Base-by-base conservation (phyloP, 2,113 vertebrate genomes). In the Corynorhinus townsendii region DNA sequence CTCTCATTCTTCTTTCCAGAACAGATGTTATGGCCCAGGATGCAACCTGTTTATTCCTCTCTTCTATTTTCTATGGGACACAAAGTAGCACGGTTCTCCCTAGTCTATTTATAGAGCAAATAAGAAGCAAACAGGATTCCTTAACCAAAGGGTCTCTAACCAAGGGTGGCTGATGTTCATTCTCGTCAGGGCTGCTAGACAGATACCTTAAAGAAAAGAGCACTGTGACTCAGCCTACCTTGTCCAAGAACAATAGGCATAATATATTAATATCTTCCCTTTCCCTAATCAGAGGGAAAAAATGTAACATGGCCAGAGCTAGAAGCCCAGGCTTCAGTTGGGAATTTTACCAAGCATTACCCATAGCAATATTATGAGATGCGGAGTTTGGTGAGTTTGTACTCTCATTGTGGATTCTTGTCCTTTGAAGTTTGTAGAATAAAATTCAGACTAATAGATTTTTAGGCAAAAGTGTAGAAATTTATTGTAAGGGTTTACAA, bases 31-130 rank as follows among this genome's bases (percentile, higher is more conserved):
- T 8, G 62, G 49, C 73, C 71, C 38, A 75, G 43, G 22, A 54
- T 22, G 7, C 76, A 54, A 45, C 90, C n/a, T 76, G 77, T 87
- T 91, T 68, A 47, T 54, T 66, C 47, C 35, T 89, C 73, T 33
- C 40, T 92, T 90, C 85, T 33, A 59, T 80, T 71, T 91, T 89
- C 59, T 93, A 91, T 87, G n/a, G 11, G 54, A 24, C 80, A 94
- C 93, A 93, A 73, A 94, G 77, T 35, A 91, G 14, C 30, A n/a
- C 0, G 0, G 12, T 33, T 92, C 28, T 93, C 45, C 52, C 28
- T 87, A 83, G 54, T 71, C 68, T 90, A 49, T 89, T 86, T 81
- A 84, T 20, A 80, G 35, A 56, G n/a, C 66, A 40, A 90, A 85
- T 64, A 49, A 43, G 9, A 85, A 94, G 19, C n/a, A 71, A 62